A percentile compares a stretch with the other conserved stretches of the same genome.
phyloP scores from a whole-genome alignment of 1,140 invertebrate species.

The Eupristina koningsbergeri region DNA sequence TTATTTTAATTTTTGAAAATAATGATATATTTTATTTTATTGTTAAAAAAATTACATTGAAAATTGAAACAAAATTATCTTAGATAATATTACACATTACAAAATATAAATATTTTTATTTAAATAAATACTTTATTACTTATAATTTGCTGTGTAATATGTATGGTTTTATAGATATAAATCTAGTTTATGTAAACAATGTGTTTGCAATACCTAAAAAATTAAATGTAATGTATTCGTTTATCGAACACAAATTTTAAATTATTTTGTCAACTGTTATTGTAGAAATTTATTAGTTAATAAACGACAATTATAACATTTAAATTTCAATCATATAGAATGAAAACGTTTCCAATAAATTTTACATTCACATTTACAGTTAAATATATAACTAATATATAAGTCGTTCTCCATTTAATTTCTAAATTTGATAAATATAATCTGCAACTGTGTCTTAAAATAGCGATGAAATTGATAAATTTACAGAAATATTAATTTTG shows the following conservation, averaged over 20 bases:
- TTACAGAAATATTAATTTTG: neutral
- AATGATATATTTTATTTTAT: too few relatives aligned
- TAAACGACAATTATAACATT: neutral
- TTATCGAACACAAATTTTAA: neutral
- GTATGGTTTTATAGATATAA: neutral
- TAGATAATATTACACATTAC: neutral
- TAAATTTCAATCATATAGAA: neutral
- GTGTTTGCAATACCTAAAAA: neutral
- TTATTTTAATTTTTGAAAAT: neutral
- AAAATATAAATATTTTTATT: slow-evolving; percentile 5
- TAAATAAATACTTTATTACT: neutral
- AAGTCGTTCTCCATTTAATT: too few relatives aligned
- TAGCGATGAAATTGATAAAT: neutral
- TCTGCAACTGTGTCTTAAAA: too few relatives aligned
- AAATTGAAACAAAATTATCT: neutral
- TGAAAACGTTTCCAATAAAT: neutral
- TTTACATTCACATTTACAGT: neutral
- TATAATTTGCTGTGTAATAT: neutral
- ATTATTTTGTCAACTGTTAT: neutral
- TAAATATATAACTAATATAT: too few relatives aligned
- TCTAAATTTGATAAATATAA: too few relatives aligned
- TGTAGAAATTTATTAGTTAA: too few relatives aligned
- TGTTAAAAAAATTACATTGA: neutral
- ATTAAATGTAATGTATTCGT: neutral
- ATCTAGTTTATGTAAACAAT: neutral